phyloP scores from a whole-genome alignment of 2,113 vertebrate species.

The Tricholaema leucomelas region DNA sequence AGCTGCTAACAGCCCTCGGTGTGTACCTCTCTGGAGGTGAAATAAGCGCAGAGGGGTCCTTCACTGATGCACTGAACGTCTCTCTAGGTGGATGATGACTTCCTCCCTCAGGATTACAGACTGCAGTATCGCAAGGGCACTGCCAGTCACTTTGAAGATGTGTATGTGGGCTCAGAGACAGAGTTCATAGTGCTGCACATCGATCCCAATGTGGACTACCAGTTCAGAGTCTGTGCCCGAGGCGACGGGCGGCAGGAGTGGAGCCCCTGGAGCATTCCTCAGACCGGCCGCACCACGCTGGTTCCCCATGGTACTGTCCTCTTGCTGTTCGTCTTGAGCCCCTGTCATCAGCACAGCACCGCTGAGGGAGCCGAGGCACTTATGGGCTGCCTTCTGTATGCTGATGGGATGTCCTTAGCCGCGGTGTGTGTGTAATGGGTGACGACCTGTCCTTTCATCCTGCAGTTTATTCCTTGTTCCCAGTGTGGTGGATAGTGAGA shows the following conservation, averaged over 20 bases:
- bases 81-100: slow-evolving; percentile 93
- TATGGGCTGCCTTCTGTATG: background rate
- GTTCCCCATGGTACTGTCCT: slow-evolving; percentile 84
- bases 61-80: background rate
- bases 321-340: background rate
- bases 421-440: fast-evolving
- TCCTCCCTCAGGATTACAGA: slow-evolving; percentile 87
- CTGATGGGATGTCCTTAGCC: background rate
- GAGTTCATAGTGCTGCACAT: slow-evolving; percentile 93
- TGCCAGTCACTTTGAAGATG: slow-evolving; percentile 87
- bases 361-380: background rate
- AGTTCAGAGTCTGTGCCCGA: slow-evolving; percentile 93
- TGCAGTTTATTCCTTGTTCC: background rate
- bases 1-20: background rate
- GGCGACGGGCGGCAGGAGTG: slow-evolving; percentile 94
- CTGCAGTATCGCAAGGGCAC: slow-evolving; percentile 87
- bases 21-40: background rate
- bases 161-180: slow-evolving; percentile 86
- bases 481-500: background rate
- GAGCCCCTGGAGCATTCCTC: slow-evolving; percentile 96
- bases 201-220: slow-evolving; percentile 87
- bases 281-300: slow-evolving; percentile 84
- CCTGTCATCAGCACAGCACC: background rate
- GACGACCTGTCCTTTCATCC: background rate
- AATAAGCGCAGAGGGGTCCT: background rate